Base-by-base conservation (phyloP, 2,113 vertebrate genomes). In the Elaphurus davidianus region DNA sequence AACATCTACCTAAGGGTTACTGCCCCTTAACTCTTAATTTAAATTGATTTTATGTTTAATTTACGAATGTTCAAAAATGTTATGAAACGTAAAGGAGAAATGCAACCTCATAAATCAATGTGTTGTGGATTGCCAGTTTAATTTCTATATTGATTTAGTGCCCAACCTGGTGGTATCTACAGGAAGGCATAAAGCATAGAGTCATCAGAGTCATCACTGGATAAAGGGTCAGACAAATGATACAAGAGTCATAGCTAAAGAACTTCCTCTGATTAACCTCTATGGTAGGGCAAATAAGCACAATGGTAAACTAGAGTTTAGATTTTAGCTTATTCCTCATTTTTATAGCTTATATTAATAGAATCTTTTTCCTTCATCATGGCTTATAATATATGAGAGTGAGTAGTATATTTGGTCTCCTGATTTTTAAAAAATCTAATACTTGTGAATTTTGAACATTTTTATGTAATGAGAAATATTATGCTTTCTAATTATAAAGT, bases 31-130 rank as follows among this genome's bases (percentile, higher is more conserved):
- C 86, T 99, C 96, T 97, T 98, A 98, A 98, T 98, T 98, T 94
- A 96, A 98, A 98, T 98, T 92, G 97, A 98, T 98, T 98, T 97
- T 98, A 96, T 98, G 95, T 92, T 98, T 98, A 98, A 98, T 98
- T 98, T 98, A 98, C 98, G 97, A 98, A 98, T 94, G 87, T 89
- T 98, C 95, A 98, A 98, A 98, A 98, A 98, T 97, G 98, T 96
- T 98, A 90, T 89, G 96, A 97, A 98, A 98, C 98, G 62, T 96
- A 95, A 95, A 96, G 83, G 94, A 99, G 98, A 99, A 98, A 94
- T 60, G 6, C 95, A 95, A 96, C 97, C 59, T 57, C 93, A 94
- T 98, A 98, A 98, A 99, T 98, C 98, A 98, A 94, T 97, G 97
- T 89, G 82, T 90, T 97, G 88, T 97, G 97, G 97, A 98, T 95